Evolutionary conservation across 2,113 vertebrate species (phyloP), one percentile per base, ranked within the genome.

Genomic region (Penelope pileata): DNA sequence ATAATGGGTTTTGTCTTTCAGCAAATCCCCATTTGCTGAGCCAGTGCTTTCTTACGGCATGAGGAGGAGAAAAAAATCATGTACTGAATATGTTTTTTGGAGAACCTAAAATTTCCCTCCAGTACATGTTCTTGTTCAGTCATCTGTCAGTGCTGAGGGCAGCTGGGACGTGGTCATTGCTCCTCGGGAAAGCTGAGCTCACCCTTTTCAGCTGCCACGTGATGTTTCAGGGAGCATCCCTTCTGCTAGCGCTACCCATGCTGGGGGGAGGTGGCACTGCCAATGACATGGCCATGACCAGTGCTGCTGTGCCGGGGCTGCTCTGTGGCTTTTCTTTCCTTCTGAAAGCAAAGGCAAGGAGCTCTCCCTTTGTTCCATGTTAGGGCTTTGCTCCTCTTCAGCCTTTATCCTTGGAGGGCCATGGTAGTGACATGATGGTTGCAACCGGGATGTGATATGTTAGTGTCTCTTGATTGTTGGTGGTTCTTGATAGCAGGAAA

Each of bases 221-320:
- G 26, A 26, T 29, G 60, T 56, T 60, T 50, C 12, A 26, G 45
- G 38, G 10, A 30, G 58, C 40, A 60, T 12, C 51, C 40, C 27
- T 66, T 53, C 0, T 1, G 14, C 13, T 53, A 21, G 8, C 29
- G 32, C 12, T 32, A 5, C 8, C 45, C 2, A 1, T 42, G 30
- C 17, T 45, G 43, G 36, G 18, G 14, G 29, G n/a, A 40, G 45
- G 38, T 24, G 40, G 26, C 16, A 47, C 30, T 70, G 43, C n/a
- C n/a, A 29, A 12, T 7, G 14, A 29, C 38, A 10, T 13, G 47
- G 17, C 23, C 1, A 0, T 54, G 34, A 9, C 75, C 16, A 8
- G 27, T 3, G 19, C n/a, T 59, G 16, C 56, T 34, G 43, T 23
- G 51, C 15, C 2, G 1, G 12, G 67, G 18, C 15, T 67, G 40